These are phyloP conservation scores for Crossocerus cetratus DNA, from an alignment of 2,888 invertebrate species.

Conservation along the genomic window DNA sequence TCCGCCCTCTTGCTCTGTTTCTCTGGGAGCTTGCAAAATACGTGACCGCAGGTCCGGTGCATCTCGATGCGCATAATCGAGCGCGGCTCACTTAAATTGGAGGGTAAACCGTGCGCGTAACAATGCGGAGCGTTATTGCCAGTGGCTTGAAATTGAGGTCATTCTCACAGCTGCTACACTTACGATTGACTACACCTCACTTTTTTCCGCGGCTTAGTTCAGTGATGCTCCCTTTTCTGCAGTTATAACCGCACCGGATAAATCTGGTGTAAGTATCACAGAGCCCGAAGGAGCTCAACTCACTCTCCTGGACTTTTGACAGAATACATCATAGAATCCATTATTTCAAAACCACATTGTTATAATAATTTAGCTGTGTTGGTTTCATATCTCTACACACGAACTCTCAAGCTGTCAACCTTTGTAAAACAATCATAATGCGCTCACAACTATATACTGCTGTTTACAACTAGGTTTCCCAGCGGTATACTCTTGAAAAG, in stretches of 20 bases:
- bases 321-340: too few relatives aligned
- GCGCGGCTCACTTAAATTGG: slow-evolving; percentile 37
- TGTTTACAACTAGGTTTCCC: too few relatives aligned
- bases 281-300: too few relatives aligned
- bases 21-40: slow-evolving; percentile 10
- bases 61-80: slow-evolving; percentile 32
- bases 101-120: slow-evolving; percentile 43
- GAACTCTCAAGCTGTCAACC: too few relatives aligned
- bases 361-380: too few relatives aligned
- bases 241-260: not conserved
- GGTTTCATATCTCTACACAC: too few relatives aligned
- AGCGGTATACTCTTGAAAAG: too few relatives aligned
- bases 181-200: not conserved
- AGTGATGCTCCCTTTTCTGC: not conserved
- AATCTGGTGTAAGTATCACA: too few relatives aligned
- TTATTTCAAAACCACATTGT: too few relatives aligned
- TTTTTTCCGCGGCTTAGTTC: slow-evolving; percentile 10
- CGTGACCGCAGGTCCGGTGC: slow-evolving; percentile 31
- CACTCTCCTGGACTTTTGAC: too few relatives aligned
- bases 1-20: not conserved
- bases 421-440: too few relatives aligned
- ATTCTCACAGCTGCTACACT: slow-evolving; percentile 36
- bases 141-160: slow-evolving; percentile 34
- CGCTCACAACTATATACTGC: too few relatives aligned
- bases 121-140: slow-evolving; percentile 23